These are phyloP conservation scores for Coenonympha arcania DNA, from an alignment of 2,888 invertebrate genomes.

Conservation along the genomic window DNA sequence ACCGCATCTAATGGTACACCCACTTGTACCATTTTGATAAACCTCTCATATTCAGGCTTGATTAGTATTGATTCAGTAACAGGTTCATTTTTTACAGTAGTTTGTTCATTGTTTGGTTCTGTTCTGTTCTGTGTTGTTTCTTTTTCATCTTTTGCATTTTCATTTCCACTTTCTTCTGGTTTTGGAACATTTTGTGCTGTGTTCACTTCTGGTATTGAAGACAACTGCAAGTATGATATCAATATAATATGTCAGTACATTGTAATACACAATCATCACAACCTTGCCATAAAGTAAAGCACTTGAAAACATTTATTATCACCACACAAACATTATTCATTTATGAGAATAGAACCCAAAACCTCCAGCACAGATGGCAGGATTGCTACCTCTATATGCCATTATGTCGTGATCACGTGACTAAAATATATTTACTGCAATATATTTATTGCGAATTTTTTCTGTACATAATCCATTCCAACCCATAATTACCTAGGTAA, in stretches of 20 bases:
- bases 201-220: slow-evolving; percentile 69
- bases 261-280: not conserved
- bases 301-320: no score
- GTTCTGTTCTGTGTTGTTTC: not conserved
- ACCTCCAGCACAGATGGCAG: no score
- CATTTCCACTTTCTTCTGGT: slow-evolving; percentile 8
- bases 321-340: no score
- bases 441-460: no score
- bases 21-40: slow-evolving; percentile 91
- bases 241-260: not conserved
- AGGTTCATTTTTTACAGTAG: slow-evolving; percentile 6
- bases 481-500: no score
- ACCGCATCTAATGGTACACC: slow-evolving; percentile 90
- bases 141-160: slow-evolving; percentile 19
- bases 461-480: no score
- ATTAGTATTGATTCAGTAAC: slow-evolving; percentile 29
- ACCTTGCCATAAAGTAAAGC: not conserved
- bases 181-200: slow-evolving; percentile 17
- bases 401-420: no score
- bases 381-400: no score
- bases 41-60: slow-evolving; percentile 82
- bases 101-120: slow-evolving; percentile 3
- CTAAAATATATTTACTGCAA: no score
- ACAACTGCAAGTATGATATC: slow-evolving; percentile 49
- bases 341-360: no score